These are phyloP conservation scores for Eumerus sabulonum DNA, from an alignment of 2,888 invertebrate genomes.

Conservation along the genomic window DNA sequence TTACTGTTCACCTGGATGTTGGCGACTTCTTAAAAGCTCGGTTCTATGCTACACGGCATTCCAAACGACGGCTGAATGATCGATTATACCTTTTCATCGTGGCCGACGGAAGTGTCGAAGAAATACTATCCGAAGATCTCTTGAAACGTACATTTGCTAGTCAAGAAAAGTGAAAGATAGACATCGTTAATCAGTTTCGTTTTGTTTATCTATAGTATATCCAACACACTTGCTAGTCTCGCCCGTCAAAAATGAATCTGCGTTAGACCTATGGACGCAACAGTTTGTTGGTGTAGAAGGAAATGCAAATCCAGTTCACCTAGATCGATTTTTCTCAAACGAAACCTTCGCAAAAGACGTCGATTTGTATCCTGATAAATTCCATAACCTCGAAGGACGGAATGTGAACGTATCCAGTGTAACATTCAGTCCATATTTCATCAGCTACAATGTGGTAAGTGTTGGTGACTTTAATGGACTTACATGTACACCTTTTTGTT, in stretches of 20 bases:
- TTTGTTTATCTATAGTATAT: conserved; percentile 71
- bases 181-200: conserved; percentile 20
- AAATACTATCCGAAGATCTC: conserved; percentile 72
- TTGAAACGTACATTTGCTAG: conserved; percentile 74
- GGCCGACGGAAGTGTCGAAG: conserved; percentile 72
- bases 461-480: no score
- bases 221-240: conserved; percentile 77
- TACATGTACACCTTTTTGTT: not conserved
- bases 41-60: conserved; percentile 76
- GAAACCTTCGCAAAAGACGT: conserved; percentile 73
- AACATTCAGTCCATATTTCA: conserved; percentile 77
- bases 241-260: conserved; percentile 69
- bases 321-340: conserved; percentile 75
- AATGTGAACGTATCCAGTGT: conserved; percentile 75
- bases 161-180: no score
- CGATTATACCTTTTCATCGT: conserved; percentile 76
- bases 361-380: conserved; percentile 78
- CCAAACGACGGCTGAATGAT: conserved; percentile 75
- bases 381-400: conserved; percentile 75
- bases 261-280: conserved; percentile 78
- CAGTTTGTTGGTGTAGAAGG: conserved; percentile 75
- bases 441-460: conserved; percentile 78
- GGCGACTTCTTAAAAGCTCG: conserved; percentile 74
- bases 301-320: conserved; percentile 75
- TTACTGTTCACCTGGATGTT: conserved; percentile 74